Evolutionary conservation across 2,888 invertebrate species (phyloP), one percentile per base, ranked within the genome.

Genomic region (Entomobrya proxima): DNA sequence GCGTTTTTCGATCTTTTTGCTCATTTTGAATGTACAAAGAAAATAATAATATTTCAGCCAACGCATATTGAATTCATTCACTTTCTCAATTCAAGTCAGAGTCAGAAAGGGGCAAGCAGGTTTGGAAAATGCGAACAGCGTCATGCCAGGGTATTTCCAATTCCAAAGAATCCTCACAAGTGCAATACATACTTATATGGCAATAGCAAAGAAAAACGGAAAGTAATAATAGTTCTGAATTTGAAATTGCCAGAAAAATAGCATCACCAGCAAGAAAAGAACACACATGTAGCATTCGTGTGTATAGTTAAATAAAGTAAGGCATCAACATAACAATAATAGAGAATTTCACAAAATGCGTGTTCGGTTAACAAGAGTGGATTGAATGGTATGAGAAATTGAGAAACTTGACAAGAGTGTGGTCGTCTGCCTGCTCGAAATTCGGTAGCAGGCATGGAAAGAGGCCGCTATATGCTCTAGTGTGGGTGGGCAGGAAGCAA

Each of bases 61-160:
- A 69, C 37, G 44, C 35, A 50, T 80, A 69, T 69, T 69, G 69
- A 69, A 40, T 40, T n/a, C 69, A 80, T 55, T 40, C 35, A 52
- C 37, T 52, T 2, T n/a, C 15, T 52, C 5, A 37, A 55, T 9
- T 9, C 27, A 55, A 11, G 4, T 24, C 11, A 24, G 2, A 27
- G 27, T 69, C 69, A 21, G 24, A 55, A 69, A 24, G 47, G 30
- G 47, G 15, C 13, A 13, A 44, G 7, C 5, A 24, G 40, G 24
- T 13, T 27, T 1, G n/a, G 24, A 69, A 24, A 67, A 11, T 24
- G 67, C 30, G 13, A 27, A 40, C 21, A 40, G 30, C 67, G 24
- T 13, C 13, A 47, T 15, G 13, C 7, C 47, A 47, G 11, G n/a
- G 40, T 40, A 13, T 40, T 67, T 40, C 24, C 11, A 2, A 21